Evolutionary conservation across 1,140 invertebrate species (phyloP).

Genomic region (Orius laevigatus): DNA sequence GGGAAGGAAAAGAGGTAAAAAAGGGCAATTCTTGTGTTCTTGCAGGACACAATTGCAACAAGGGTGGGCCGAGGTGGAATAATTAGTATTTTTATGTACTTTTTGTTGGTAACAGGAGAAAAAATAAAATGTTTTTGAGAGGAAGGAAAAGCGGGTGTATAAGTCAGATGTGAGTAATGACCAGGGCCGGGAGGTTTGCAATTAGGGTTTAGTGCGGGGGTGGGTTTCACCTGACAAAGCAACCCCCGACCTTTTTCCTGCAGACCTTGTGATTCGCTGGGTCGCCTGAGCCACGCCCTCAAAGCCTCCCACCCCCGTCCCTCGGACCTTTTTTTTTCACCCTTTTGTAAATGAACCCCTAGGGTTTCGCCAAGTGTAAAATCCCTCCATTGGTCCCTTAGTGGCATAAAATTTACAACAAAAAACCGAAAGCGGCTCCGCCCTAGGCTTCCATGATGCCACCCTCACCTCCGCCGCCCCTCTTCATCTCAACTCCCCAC

Average conservation of each 20-base stretch:
- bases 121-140: conserved; percentile 1
- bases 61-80: no score
- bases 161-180: conserved; percentile 4
- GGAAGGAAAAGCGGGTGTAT: conserved; percentile 3
- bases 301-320: conserved; percentile 1
- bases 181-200: not conserved
- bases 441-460: no score
- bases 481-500: no score
- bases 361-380: conserved; percentile 1
- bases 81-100: no score
- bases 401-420: no score
- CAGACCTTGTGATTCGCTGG: conserved; percentile 1
- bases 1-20: no score
- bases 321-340: not conserved
- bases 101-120: not conserved
- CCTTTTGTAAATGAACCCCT: conserved; percentile 4
- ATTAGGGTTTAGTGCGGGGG: not conserved
- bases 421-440: no score
- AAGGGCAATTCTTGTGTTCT: no score
- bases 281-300: conserved; percentile 1
- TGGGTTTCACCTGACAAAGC: not conserved
- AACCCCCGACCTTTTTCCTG: not conserved
- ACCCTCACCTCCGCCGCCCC: no score
- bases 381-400: no score
- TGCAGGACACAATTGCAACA: no score